phyloP scores from a whole-genome alignment of 2,888 invertebrate species.

The Andrena marginata region DNA sequence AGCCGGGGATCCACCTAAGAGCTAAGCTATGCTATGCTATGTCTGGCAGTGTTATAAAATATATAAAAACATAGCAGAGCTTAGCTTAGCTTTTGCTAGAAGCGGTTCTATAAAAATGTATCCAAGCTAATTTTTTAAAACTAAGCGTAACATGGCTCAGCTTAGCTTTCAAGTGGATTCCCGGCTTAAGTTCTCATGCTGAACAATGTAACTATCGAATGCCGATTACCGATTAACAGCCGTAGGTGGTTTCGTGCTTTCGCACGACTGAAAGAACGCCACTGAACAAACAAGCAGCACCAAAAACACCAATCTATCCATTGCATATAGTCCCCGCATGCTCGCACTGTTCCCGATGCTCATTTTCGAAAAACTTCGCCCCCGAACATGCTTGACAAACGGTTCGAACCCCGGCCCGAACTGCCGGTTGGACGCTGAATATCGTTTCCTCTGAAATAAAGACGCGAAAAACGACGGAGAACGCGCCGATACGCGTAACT shows the following conservation, averaged over 20 bases:
- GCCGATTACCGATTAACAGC: constrained; percentile 55
- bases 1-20: too few relatives aligned
- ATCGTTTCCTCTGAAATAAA: constrained; percentile 12
- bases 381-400: constrained; percentile 53
- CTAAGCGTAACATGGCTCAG: too few relatives aligned
- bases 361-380: constrained; percentile 4
- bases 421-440: constrained; percentile 3
- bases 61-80: too few relatives aligned
- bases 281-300: constrained; percentile 50
- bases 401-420: not conserved
- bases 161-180: not conserved
- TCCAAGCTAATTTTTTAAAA: too few relatives aligned
- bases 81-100: too few relatives aligned
- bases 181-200: not conserved
- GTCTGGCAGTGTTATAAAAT: too few relatives aligned
- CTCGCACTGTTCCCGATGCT: constrained; percentile 15
- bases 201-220: not conserved
- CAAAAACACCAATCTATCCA: constrained; percentile 43
- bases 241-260: not conserved
- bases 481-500: constrained; percentile 33
- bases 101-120: too few relatives aligned
- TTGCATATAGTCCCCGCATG: constrained; percentile 20
- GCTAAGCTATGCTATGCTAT: too few relatives aligned
- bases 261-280: constrained; percentile 25
- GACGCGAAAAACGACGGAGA: constrained; percentile 9